phyloP scores from a whole-genome alignment of 2,797 vertebrate species.

The Carapus acus region DNA sequence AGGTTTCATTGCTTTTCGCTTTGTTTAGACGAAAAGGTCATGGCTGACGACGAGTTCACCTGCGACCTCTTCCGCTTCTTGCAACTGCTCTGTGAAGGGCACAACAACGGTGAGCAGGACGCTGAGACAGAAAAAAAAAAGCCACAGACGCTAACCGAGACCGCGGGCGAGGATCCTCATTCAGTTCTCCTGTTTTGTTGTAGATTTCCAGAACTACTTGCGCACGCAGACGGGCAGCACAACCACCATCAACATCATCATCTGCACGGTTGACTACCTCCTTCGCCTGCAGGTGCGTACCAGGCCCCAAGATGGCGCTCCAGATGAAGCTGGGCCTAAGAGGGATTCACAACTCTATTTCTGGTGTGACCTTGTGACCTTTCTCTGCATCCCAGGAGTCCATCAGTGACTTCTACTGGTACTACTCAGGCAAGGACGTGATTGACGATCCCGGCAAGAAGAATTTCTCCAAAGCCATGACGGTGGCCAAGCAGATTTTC shows the following conservation, averaged over 20 bases:
- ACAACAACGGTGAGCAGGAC: conserved; percentile 83
- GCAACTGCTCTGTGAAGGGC: conserved; percentile 92
- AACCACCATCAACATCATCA: conserved; percentile 93
- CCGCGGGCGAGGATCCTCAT: no score
- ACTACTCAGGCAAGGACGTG: conserved; percentile 93
- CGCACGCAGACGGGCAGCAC: conserved; percentile 93
- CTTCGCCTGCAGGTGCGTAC: conserved; percentile 91
- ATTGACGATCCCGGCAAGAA: conserved; percentile 94
- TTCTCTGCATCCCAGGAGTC: conserved; percentile 85
- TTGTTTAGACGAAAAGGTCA: conserved; percentile 90
- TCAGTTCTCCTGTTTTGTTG: conserved; percentile 7
- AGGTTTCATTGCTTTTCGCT: conserved; percentile 10
- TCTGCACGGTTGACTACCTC: conserved; percentile 94
- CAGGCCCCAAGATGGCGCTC: no score
- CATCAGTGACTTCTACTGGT: conserved; percentile 98
- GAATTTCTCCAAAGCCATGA: conserved; percentile 98
- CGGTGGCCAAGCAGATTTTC: conserved; percentile 92
- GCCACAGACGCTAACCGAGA: not conserved
- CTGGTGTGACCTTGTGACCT: no score
- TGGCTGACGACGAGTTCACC: conserved; percentile 93
- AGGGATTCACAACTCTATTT: no score
- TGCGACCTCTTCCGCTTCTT: conserved; percentile 93
- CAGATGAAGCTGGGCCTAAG: no score
- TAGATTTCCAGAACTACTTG: conserved; percentile 95
- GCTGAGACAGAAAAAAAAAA: not conserved